Percentiles rank a stretch among this genome's conserved stretches.
These are phyloP conservation scores for Anoplophora glabripennis DNA, from an alignment of 1,140 invertebrate genomes.

Conservation along the genomic window DNA sequence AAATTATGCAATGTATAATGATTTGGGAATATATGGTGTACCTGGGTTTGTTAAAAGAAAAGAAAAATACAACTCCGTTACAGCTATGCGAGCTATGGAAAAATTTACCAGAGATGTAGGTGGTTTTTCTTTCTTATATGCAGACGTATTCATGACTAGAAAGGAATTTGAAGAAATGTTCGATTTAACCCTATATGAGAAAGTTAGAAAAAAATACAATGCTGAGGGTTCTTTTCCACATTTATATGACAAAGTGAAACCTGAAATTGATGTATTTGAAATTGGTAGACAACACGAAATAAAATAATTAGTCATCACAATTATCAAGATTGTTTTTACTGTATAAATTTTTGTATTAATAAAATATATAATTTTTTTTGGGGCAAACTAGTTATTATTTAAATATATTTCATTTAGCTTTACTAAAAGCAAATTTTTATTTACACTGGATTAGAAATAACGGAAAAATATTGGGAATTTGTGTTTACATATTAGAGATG, in stretches of 20 bases:
- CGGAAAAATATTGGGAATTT: too few relatives aligned
- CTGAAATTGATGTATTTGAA: conserved; percentile 66
- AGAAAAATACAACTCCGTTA: conserved; percentile 53
- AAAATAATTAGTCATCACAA: too few relatives aligned
- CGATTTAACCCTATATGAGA: conserved; percentile 53
- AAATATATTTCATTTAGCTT: neutral
- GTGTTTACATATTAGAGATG: too few relatives aligned
- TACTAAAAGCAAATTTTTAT: neutral
- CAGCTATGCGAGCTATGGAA: conserved; percentile 56
- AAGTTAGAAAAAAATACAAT: conserved; percentile 53
- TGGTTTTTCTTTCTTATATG: conserved; percentile 62
- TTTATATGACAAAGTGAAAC: conserved; percentile 59
- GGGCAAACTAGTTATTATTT: too few relatives aligned
- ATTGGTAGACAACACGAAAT: conserved; percentile 53
- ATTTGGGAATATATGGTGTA: conserved; percentile 59
- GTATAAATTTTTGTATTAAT: too few relatives aligned
- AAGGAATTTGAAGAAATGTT: conserved; percentile 58
- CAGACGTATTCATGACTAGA: conserved; percentile 62
- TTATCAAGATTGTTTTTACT: too few relatives aligned
- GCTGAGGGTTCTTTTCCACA: conserved; percentile 56
- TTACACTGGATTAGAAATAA: too few relatives aligned
- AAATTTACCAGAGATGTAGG: conserved; percentile 56
- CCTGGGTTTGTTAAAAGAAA: conserved; percentile 53
- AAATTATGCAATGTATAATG: conserved; percentile 56
- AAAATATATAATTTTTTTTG: too few relatives aligned